phyloP scores from a whole-genome alignment of 2,113 vertebrate species.

The Poecilia latipinna region DNA sequence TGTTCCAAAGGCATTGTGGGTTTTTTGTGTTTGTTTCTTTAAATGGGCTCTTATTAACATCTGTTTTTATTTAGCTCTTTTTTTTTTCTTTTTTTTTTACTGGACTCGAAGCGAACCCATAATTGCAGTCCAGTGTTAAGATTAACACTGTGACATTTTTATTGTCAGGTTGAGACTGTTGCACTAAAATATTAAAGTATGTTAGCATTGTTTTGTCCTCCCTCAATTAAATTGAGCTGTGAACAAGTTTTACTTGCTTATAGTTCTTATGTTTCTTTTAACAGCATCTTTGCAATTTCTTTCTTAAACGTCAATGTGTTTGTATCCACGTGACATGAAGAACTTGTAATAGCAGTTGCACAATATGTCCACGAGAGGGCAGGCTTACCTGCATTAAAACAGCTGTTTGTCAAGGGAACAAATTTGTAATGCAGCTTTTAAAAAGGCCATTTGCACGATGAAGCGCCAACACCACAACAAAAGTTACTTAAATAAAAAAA shows the following conservation, averaged over 20 bases:
- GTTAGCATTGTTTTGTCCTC: background rate
- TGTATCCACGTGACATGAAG: background rate
- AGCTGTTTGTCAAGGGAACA: background rate
- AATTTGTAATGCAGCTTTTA: background rate
- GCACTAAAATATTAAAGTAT: background rate
- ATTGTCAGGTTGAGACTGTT: background rate
- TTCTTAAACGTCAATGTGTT: background rate
- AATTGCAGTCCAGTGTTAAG: background rate
- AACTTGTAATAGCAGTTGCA: background rate
- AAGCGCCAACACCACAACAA: background rate
- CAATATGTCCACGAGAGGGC: slow-evolving; percentile 53
- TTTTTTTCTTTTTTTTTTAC: no score
- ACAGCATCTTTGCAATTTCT: no score
- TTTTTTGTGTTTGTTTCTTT: no score
- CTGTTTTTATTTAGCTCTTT: background rate
- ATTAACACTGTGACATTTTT: background rate
- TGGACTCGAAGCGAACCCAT: background rate
- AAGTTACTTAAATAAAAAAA: no score
- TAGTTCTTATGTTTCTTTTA: background rate
- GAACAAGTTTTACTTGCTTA: background rate
- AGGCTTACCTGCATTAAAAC: background rate
- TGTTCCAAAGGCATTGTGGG: background rate
- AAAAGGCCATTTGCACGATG: background rate
- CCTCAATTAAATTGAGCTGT: background rate
- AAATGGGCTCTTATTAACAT: background rate